phyloP scores from a whole-genome alignment of 53 echinoderm and acorn worm genomes.

The Paracentrotus lividus region DNA sequence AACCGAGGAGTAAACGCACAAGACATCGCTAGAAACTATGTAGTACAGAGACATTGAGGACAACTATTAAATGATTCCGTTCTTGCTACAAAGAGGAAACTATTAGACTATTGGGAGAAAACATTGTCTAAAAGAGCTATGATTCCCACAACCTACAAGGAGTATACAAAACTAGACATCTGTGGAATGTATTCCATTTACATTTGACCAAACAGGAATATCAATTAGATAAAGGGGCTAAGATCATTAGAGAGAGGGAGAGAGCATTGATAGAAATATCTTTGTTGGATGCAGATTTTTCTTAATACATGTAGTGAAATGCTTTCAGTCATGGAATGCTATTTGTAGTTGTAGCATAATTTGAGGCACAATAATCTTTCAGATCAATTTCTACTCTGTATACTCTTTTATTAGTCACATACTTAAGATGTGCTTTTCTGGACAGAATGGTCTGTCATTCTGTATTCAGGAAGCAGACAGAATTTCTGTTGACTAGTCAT shows the following conservation, averaged over 20 bases:
- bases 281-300: neutral
- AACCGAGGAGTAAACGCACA: conserved; percentile 50
- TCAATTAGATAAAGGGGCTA: neutral
- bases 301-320: neutral
- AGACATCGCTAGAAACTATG: conserved; percentile 67
- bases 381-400: no score
- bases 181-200: no score
- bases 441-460: no score
- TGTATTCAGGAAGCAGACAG: neutral
- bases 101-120: no score
- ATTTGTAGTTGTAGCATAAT: neutral
- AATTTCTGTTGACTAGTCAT: neutral
- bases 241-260: neutral
- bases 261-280: neutral
- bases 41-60: neutral
- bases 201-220: neutral
- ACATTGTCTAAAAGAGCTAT: no score
- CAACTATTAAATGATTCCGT: neutral
- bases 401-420: no score
- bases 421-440: no score
- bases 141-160: no score
- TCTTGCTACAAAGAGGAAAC: no score
- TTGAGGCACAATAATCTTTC: neutral
- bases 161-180: no score
- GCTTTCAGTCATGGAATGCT: no score